Base-by-base conservation (phyloP, 2,888 invertebrate genomes). In the Reticulitermes lucifugus region DNA sequence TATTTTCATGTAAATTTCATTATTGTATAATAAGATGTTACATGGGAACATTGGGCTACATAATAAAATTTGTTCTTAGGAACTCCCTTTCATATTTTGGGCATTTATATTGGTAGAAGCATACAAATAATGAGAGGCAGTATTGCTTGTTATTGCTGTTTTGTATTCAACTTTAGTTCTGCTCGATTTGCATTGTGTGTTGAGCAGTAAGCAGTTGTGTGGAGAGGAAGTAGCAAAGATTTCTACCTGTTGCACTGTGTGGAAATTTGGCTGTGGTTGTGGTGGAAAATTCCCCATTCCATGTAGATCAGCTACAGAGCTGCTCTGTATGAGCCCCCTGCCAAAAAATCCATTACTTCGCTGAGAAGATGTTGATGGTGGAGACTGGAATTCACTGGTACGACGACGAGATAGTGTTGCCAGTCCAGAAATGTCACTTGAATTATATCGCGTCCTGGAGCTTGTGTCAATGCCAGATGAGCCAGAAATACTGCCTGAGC, bases 211-310 rank as follows among this genome's bases (percentile, higher is more conserved):
- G 14, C 1, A 55, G 18, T 55, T 55, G 5, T 4, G 9, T 46
- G 12, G 9, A 12, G 12, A 46, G 46, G 12, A 46, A 46, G 12
- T 46, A 12, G 55, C 14, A 55, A 55, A 18, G 2, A 25, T 7
- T 22, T 4, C 89, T 90, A 94, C 94, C 91, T 94, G 94, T 88
- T 94, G 93, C 91, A 94, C 92, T 71, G 73, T 90, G 89, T 87
- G 86, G 79, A 73, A 81, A 79, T 77, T 87, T 86, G 35, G 75
- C 29, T 83, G 84, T 87, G 51, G 85, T 18, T 77, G 83, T 70
- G 85, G 85, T 22, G 85, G 85, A 10, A 84, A 85, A n/a, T 65
- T 77, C 9, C 71, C 82, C 41, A 79, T 80, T n/a, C 70, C 43
- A 25, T 88, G 86, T 41, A 87, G 70, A 70, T 88, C 86, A 43